These are phyloP conservation scores for Zootoca vivipara DNA, from an alignment of 2,113 vertebrate species.

Conservation along the genomic window DNA sequence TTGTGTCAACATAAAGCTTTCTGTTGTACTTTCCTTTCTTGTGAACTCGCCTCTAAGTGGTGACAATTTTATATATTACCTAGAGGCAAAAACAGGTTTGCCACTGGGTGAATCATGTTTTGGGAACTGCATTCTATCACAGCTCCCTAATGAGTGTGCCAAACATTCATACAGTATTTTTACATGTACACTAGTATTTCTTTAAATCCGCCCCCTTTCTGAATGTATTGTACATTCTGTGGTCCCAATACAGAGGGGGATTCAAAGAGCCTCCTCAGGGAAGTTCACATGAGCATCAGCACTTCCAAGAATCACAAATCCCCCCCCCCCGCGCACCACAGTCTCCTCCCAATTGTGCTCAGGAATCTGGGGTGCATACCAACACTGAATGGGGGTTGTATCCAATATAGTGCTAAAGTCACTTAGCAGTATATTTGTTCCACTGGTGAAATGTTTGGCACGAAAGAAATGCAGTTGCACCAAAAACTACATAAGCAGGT, in stretches of 20 bases:
- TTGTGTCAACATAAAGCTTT: background rate
- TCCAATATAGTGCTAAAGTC: too few species aligned
- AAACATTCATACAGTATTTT: background rate
- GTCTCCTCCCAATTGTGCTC: background rate
- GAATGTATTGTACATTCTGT: background rate
- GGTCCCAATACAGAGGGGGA: background rate
- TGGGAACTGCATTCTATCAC: too few species aligned
- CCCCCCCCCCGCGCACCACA: background rate
- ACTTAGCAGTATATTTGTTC: too few species aligned
- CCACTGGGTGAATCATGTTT: background rate
- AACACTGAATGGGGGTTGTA: background rate
- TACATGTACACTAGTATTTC: background rate
- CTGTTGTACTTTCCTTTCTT: constrained; percentile 13
- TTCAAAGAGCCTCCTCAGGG: background rate
- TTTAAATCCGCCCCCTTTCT: background rate
- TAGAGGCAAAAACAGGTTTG: background rate
- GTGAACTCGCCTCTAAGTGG: constrained; percentile 45
- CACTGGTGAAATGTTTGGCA: too few species aligned
- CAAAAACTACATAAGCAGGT: too few species aligned
- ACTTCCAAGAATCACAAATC: background rate
- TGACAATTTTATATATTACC: background rate
- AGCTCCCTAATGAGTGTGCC: background rate
- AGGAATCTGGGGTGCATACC: background rate
- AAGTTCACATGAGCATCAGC: background rate
- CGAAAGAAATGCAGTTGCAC: too few species aligned